Evolutionary conservation across 2,113 vertebrate species (phyloP), one percentile per base, ranked within the genome.

Genomic region (Barbus barbus): DNA sequence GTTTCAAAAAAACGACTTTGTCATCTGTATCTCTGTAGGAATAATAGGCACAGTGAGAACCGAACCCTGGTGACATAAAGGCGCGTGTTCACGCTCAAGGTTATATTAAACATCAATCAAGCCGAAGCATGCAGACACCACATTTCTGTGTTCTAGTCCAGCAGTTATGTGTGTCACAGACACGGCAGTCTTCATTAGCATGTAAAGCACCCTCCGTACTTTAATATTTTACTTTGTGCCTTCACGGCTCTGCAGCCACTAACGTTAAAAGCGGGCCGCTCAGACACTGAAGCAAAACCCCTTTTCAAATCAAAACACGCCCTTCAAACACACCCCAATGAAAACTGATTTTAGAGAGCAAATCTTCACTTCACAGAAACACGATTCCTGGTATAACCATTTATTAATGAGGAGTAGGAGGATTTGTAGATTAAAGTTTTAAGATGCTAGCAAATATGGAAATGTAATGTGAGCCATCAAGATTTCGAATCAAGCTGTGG

Each of bases 81-180:
- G 11, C 18, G 53, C 4, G 51, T 56, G 18, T 78, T 36, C 11
- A 63, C 1, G 72, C 44, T 79, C 36, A 63, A 61, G 77, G 76
- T 60, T 79, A 63, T 46, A 38, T 80, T 65, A 65, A 67, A 80
- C 60, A 65, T 80, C 78, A 80, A 80, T 65, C 60, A 80, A 24
- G 22, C 6, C 11, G 5, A 22, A 65, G 20, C 41, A 48, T 48
- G 41, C 41, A 14, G 38, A 48, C 24, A 20, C 24, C 77, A 61
- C 58, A 46, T 79, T 46, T 80, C 60, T 65, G 78, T 80, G 38
- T 65, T 80, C 24, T 18, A 48, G 60, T 80, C 38, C 78, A 80
- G 26, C 38, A 22, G 51, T 38, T 53, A 6, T 53, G 74, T 53
- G 74, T 48, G 72, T 74, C 41, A 74, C 38, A 79, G 14, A 20